These are phyloP conservation scores for Brachionichthys hirsutus DNA, from an alignment of 2,113 vertebrate species.

Conservation along the genomic window DNA sequence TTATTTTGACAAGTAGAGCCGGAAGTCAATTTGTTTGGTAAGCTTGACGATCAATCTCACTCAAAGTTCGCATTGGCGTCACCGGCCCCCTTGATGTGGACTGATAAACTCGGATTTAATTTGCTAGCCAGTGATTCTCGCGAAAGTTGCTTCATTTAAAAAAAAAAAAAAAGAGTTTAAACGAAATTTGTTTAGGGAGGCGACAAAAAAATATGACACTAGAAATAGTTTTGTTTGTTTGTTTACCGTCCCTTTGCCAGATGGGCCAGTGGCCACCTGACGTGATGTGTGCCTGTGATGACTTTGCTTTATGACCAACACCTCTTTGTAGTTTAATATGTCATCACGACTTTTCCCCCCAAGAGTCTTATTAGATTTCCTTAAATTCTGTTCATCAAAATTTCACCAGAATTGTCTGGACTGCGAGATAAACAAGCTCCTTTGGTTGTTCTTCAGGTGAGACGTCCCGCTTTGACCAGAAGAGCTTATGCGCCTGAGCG, in stretches of 20 bases:
- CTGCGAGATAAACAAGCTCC: background rate
- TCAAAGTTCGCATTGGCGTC: conserved; percentile 8
- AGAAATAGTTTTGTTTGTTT: no score
- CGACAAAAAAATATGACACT: no score
- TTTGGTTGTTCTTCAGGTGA: conserved; percentile 38
- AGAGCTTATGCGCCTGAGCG: conserved; percentile 65
- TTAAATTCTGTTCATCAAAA: background rate
- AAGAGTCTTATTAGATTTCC: background rate
- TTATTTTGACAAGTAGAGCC: conserved; percentile 48
- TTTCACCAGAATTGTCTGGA: background rate
- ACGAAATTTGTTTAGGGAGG: background rate
- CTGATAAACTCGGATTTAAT: background rate
- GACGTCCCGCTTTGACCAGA: conserved; percentile 46
- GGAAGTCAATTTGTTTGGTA: conserved; percentile 11
- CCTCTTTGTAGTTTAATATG: conserved; percentile 6
- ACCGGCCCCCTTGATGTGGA: background rate
- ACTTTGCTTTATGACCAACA: background rate
- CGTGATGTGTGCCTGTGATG: background rate
- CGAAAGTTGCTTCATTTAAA: no score
- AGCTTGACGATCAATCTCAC: background rate
- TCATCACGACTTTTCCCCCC: background rate
- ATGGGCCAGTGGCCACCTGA: background rate
- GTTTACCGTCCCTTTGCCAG: background rate
- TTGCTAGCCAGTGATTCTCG: no score
- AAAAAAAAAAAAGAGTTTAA: no score